Base-by-base conservation (phyloP, 2,797 vertebrate species). In the Odontamblyopus rebecca region DNA sequence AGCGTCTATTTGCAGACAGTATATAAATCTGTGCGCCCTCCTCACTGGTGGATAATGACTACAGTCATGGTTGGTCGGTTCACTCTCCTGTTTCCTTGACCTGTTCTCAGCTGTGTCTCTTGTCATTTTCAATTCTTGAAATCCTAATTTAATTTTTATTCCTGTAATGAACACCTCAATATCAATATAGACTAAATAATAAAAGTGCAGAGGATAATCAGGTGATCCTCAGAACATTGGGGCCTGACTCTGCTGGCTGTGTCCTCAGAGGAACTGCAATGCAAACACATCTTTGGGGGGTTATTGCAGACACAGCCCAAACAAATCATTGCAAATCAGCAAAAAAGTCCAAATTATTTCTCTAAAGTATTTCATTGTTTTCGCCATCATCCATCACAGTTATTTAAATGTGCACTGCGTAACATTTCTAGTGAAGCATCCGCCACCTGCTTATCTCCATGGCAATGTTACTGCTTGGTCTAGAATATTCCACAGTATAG, bases 161-260 rank as follows among this genome's bases (percentile, higher is more conserved):
- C 53, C 66, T 4, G n/a, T 8, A 26, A 68, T 27, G 23, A 63
- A 30, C 6, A 51, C 7, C 19, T 74, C 48, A 29, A 38, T 53
- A 68, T 67, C 11, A 61, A 38, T 57, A 70, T 18, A 4, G 26
- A 18, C 53, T 56, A 7, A 53, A 69, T 54, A 29, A 59, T 44
- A 30, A 70, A 70, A 66, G 6, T 26, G 13, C 16, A 74, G 29
- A 44, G 23, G 74, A 60, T 68, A 50, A 70, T 63, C 11, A 23
- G 29, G 8, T 67, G 48, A 29, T 27, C 38, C 35, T 18, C 23
- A 54, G 15, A 61, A 57, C 18, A 3, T 12, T 13, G 32, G 32
- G 27, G 7, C 64, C 12, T 60, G 2, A 35, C 23, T 13, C 12
- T 38, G 32, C 59, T 38, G 61, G 18, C 61, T 63, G 61, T 38